Evolutionary conservation across 2,113 vertebrate genomes (phyloP), one percentile per base, ranked within the genome.

Genomic region (Sturnus vulgaris): DNA sequence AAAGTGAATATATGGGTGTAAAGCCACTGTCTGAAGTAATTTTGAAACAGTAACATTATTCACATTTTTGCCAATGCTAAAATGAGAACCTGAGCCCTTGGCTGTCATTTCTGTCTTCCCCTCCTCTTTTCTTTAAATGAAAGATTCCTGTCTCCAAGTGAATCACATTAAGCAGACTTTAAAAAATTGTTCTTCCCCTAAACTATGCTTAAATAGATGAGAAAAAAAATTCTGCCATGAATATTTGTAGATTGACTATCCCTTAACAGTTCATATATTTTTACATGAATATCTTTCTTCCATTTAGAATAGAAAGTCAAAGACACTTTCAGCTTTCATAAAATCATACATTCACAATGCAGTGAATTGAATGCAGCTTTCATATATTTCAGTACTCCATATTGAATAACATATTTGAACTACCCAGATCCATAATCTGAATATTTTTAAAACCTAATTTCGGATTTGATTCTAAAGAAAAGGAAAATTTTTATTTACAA

Each of bases 241-340:
- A 69, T 90, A 90, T 86, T 71, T 94, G 88, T 77, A 86, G 76
- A 86, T 86, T 80, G 68, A 83, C 31, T 95, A 47, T 86, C 76
- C 79, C 61, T 90, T 88, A 95, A 55, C 64, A 76, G 47, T 79
- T 94, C 55, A 86, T 91, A 84, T 81, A 92, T 92, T 94, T 85
- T 93, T 90, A 86, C 40, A 19, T 78, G 4, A 92, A 88, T 86
- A 94, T n/a, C 39, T 88, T 77, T 73, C 70, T 90, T 90, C 77
- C 91, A 30, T 88, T 93, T 93, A 71, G 69, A 91, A 90, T 33
- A 64, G 55, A 90, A 86, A 96, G 75, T 81, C 69, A 93, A 94
- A 90, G 64, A 71, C 44, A 82, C 28, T 81, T 94, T 52, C 44
- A 68, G 69, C 63, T 96, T 93, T 92, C 60, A 57, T 78, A 75